These are phyloP conservation scores for Anas bahamensis DNA, from an alignment of 2,797 vertebrate species.

Conservation along the genomic window DNA sequence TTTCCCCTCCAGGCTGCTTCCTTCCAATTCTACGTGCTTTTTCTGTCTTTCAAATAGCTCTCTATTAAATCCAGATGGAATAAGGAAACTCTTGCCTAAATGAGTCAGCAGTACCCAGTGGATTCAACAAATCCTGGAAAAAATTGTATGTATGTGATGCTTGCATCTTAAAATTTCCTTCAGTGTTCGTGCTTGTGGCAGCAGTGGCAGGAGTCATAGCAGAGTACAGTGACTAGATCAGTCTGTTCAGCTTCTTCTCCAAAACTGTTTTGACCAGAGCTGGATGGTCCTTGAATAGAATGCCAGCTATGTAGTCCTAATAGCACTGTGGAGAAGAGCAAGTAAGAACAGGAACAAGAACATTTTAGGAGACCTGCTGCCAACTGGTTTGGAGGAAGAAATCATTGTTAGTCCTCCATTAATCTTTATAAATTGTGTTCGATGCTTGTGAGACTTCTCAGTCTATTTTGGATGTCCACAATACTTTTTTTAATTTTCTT, in stretches of 20 bases:
- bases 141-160: not conserved
- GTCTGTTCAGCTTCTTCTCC: not conserved
- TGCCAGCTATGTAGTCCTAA: not conserved
- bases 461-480: not conserved
- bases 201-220: not conserved
- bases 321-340: not conserved
- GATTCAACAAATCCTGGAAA: not conserved
- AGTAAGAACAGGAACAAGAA: not conserved
- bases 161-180: not conserved
- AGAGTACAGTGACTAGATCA: not conserved
- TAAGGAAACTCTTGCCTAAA: not conserved
- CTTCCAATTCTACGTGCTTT: not conserved
- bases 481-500: not conserved
- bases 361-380: not conserved
- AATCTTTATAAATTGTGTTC: not conserved
- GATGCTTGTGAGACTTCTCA: not conserved
- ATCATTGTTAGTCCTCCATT: not conserved
- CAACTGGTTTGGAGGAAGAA: not conserved
- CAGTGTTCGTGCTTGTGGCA: rapidly evolving
- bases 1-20: not conserved
- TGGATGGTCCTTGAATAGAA: not conserved
- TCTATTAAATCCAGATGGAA: not conserved
- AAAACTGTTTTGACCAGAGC: not conserved
- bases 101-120: not conserved
- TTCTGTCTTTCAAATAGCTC: not conserved